Evolutionary conservation across 2,113 vertebrate species (phyloP), one percentile per base, ranked within the genome.

Genomic region (Psilopsiagon aurifrons): DNA sequence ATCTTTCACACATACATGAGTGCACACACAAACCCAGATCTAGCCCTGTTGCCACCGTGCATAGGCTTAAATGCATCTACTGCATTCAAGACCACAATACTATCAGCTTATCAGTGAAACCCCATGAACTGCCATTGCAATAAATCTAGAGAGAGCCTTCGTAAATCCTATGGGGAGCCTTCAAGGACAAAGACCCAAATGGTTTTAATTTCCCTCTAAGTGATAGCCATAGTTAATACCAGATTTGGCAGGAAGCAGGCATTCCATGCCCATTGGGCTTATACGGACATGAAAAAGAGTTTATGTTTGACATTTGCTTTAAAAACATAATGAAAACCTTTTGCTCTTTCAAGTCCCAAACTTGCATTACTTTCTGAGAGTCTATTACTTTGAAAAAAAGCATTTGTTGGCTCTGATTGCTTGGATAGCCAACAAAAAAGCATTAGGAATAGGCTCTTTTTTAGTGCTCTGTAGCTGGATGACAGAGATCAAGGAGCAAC

Each of bases 271-370:
- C 3, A 0, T 86, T 43, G 57, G 83, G 86, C 88, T 92, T 90
- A 81, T 29, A 70, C 2, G 6, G 81, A 94, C 94, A 77, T 83
- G 79, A 96, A 95, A 93, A 96, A 94, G 71, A 55, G 31, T 95
- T 96, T 91, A 88, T 82, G 69, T 74, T 92, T 88, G 75, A 94
- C 86, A 77, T 83, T 63, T 67, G 67, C 57, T 66, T 92, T 92
- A 88, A 94, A 95, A 94, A 84, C 51, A 41, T 92, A 94, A 94
- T 73, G 43, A 88, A 91, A 95, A 88, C 14, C 35, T 88, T 94
- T 94, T 90, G 62, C 64, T 92, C 69, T 67, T 81, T 88, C 52
- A 67, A 89, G 80, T 64, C 55, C 15, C 25, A 28, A 89, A 63
- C 31, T 62, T 71, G 44, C 54, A 92, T 83, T 75, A 68, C 23